These are phyloP conservation scores for Hartigia nigra DNA, from an alignment of 2,888 invertebrate genomes.

Conservation along the genomic window DNA sequence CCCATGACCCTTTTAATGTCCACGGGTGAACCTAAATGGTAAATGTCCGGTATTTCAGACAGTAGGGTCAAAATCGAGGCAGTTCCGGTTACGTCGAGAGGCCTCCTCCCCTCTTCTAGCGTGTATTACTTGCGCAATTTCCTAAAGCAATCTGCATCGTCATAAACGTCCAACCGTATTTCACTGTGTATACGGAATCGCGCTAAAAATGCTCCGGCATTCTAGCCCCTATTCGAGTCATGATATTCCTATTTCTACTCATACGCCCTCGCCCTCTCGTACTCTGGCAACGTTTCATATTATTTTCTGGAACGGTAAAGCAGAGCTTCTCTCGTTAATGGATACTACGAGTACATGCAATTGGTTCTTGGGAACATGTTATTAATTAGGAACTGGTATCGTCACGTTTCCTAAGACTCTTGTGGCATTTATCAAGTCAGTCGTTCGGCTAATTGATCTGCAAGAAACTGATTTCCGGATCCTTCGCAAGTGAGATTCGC, in stretches of 20 bases:
- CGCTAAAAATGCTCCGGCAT: neutral
- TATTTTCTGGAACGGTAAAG: neutral
- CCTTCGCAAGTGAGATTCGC: neutral
- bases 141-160: constrained; percentile 24
- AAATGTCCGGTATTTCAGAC: constrained; percentile 34
- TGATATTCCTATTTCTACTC: neutral
- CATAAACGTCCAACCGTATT: constrained; percentile 11
- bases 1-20: constrained; percentile 28
- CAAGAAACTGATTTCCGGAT: neutral
- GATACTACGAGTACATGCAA: neutral
- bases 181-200: neutral
- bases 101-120: constrained; percentile 3
- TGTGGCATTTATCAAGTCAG: constrained; percentile 10
- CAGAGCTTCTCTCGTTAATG: neutral
- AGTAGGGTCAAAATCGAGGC: constrained; percentile 30
- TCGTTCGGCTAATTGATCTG: constrained; percentile 16
- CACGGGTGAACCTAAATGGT: constrained; percentile 29
- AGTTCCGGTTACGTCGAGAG: constrained; percentile 24
- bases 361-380: neutral
- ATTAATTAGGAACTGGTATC: neutral
- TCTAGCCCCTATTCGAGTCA: neutral
- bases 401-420: neutral
- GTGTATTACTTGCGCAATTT: constrained; percentile 21
- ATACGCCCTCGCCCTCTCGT: neutral
- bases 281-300: neutral